Percentiles rank a stretch among this genome's conserved stretches.
Evolutionary conservation across 1,140 invertebrate species (phyloP).

Genomic region (Monomorium pharaonis): DNA sequence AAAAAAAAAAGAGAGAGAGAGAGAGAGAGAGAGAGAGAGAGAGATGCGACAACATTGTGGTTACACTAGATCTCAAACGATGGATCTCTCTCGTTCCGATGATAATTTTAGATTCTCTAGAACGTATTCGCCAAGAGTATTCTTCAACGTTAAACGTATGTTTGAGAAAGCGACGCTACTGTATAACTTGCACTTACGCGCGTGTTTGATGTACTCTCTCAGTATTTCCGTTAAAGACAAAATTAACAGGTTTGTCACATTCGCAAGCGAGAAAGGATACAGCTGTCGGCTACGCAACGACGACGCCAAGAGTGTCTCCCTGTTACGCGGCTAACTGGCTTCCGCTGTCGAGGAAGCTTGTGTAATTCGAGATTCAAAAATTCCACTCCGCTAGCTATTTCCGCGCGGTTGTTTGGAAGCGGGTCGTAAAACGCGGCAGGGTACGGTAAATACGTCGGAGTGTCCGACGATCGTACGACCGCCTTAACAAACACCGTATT

Average conservation of each 20-base stretch:
- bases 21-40: conserved; percentile 16
- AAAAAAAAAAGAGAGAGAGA: background rate
- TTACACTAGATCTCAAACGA: background rate
- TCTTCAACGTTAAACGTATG: background rate
- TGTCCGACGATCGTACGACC: conserved; percentile 29
- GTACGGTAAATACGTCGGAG: conserved; percentile 49
- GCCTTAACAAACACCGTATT: conserved; percentile 69
- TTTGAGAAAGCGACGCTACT: background rate
- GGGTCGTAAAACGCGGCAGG: conserved; percentile 61
- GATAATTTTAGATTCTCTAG: background rate
- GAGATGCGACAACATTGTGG: conserved; percentile 3
- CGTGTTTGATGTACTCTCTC: background rate
- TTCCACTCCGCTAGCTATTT: conserved; percentile 32
- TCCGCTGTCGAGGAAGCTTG: conserved; percentile 40
- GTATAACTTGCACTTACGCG: background rate
- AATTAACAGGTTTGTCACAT: conserved; percentile 3
- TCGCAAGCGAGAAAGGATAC: background rate
- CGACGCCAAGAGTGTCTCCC: conserved; percentile 10
- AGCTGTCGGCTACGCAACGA: background rate
- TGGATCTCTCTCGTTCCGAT: background rate
- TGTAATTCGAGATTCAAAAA: conserved; percentile 40
- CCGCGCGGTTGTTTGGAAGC: conserved; percentile 52
- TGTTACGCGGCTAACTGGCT: conserved; percentile 25
- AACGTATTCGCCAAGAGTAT: background rate
- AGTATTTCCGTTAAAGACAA: background rate